Base-by-base conservation (phyloP, 1,140 invertebrate species). In the Aradophagus sp. region DNA sequence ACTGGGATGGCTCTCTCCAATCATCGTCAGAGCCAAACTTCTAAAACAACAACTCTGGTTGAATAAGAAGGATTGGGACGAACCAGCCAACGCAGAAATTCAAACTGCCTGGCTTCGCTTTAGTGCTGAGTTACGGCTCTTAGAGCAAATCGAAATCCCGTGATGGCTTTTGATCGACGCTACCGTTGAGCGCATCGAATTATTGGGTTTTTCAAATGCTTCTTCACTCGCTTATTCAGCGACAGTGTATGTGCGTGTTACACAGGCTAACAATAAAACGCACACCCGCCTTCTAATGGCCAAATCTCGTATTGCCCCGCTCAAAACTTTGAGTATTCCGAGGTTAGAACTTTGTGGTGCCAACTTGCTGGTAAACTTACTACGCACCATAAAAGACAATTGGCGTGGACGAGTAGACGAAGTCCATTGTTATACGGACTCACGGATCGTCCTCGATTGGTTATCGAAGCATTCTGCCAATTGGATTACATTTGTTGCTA, bases 291-390 rank as follows among this genome's bases (percentile, higher is more conserved):
- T 23, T 5, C 20, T 23, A 8, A 23, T 4, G 8, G 20, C 45
- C 1, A 48, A 48, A 36, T 35, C 31, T 14, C 35, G 11, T n/a
- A 32, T 48, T 19, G 31, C 45, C 1, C 45, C 45, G 3, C 6
- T 52, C 1, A 27, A 52, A 12, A 52, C 48, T 11, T 1, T 39
- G 12, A 14, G 36, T n/a, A 16, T 31, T 3, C 14, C 34, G 8
- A 16, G 34, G n/a, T 3, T 20, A 11, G 31, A 71, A 67, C 38
- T 35, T 58, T 14, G 72, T 74, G 70, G 66, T 38, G 13, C 26
- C 52, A 11, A 35, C 59, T 8, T 69, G 10, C 26, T 12, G 0
- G 31, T 34, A 31, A 42, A 63, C 38, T 12, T 23, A 16, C 41
- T 17, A 5, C 16, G 7, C n/a, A 11, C 6, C 1, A 19, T 23